Conservation (phyloP, 2,888 invertebrate species). For the Cheiracanthium punctorium region DNA sequence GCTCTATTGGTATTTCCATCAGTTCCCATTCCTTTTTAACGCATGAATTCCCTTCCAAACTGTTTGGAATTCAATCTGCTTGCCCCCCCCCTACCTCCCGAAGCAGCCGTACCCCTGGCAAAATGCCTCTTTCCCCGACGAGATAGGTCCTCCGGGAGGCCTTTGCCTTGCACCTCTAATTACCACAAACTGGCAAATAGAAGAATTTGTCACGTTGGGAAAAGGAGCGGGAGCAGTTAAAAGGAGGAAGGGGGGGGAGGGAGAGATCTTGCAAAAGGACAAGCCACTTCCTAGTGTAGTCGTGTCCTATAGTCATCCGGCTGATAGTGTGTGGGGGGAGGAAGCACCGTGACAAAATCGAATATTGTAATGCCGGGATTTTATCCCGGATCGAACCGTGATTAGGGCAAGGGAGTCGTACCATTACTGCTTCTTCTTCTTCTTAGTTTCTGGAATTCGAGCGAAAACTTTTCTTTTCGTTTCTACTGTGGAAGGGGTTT, state of each 20-base stretch:
- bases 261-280: constrained; percentile 9
- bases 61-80: constrained; percentile 67
- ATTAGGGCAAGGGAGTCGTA: constrained; percentile 56
- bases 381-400: constrained; percentile 58
- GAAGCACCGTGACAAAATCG: constrained; percentile 68
- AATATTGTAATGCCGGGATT: constrained; percentile 69
- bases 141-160: constrained; percentile 19
- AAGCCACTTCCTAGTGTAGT: no score
- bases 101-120: constrained; percentile 14
- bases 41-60: constrained; percentile 63
- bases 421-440: constrained; percentile 46
- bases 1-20: constrained; percentile 64
- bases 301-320: constrained; percentile 31
- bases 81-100: no score
- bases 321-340: constrained; percentile 57
- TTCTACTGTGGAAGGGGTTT: no score
- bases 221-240: constrained; percentile 31
- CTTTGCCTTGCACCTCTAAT: constrained; percentile 49
- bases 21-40: constrained; percentile 58
- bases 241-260: not conserved
- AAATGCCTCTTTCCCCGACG: constrained; percentile 27
- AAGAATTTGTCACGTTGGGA: constrained; percentile 68
- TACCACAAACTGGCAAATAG: constrained; percentile 67
- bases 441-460: constrained; percentile 16
- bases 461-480: constrained; percentile 13